Conservation (phyloP, 2,888 invertebrate genomes). For the Drosophila kambysellisi region DNA sequence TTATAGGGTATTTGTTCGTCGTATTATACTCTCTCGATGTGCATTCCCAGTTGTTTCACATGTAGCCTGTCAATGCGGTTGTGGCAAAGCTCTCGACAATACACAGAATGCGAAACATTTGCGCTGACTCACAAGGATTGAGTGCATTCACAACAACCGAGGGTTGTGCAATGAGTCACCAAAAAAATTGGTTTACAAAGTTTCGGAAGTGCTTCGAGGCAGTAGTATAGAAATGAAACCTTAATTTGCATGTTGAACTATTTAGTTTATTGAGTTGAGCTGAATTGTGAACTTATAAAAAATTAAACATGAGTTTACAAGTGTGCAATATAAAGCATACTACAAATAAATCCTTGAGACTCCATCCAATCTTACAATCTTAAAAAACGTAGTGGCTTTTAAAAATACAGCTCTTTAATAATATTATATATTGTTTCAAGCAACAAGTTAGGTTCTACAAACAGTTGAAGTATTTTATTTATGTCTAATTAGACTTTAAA, state of each 20-base stretch:
- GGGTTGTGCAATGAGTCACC: constrained; percentile 44
- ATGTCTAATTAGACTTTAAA: not conserved
- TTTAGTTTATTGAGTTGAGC: constrained; percentile 1
- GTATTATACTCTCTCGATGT: too few species aligned
- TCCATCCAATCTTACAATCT: too few species aligned
- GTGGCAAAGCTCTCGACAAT: constrained; percentile 31
- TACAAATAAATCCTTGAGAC: too few species aligned
- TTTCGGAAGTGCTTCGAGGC: constrained; percentile 26
- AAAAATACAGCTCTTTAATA: not conserved
- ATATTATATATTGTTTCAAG: too few species aligned
- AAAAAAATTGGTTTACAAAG: constrained; percentile 28
- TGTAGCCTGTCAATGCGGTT: constrained; percentile 36
- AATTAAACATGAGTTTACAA: too few species aligned
- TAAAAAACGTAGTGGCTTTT: not conserved
- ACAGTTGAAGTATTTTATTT: not conserved
- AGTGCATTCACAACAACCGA: constrained; percentile 20
- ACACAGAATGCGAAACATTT: constrained; percentile 25
- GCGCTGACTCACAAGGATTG: constrained; percentile 48
- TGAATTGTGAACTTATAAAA: too few species aligned
- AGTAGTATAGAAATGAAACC: constrained; percentile 11
- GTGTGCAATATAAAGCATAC: too few species aligned
- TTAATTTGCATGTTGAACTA: constrained; percentile 37
- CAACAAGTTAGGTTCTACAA: not conserved
- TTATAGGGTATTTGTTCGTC: constrained; percentile 1
- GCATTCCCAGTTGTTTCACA: constrained; percentile 14